phyloP scores from a whole-genome alignment of 2,888 invertebrate species.

The Caenorhabditis becei region DNA sequence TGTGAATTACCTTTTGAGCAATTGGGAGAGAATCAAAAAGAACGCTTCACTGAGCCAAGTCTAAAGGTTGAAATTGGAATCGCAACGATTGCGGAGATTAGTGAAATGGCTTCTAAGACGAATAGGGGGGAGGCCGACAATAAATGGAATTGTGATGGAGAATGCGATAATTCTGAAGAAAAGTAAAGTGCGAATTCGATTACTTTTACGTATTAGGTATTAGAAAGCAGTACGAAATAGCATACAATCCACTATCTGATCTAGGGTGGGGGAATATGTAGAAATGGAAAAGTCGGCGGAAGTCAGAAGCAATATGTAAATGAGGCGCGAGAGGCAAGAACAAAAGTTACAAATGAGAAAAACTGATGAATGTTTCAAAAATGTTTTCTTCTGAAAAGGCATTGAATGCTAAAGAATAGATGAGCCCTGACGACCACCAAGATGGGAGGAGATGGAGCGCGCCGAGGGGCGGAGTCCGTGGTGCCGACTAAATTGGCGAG shows the following conservation, averaged over 20 bases:
- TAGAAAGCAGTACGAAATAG: constrained; percentile 8
- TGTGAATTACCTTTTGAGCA: not conserved
- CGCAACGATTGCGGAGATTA: constrained; percentile 35
- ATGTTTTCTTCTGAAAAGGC: constrained; percentile 39
- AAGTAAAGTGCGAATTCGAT: constrained; percentile 57
- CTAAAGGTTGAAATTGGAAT: constrained; percentile 27
- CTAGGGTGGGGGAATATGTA: not conserved
- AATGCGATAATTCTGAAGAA: constrained; percentile 47
- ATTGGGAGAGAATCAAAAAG: constrained; percentile 19
- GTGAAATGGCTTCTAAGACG: constrained; percentile 44
- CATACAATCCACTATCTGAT: constrained; percentile 43
- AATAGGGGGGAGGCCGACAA: constrained; percentile 22
- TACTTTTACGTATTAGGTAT: constrained; percentile 53
- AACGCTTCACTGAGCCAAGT: constrained; percentile 46
- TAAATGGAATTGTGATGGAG: constrained; percentile 60
- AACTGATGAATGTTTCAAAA: constrained; percentile 53
- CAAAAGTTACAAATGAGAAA: constrained; percentile 25
- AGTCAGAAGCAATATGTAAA: constrained; percentile 40
- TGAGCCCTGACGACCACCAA: constrained; percentile 51
- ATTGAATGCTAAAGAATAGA: constrained; percentile 62
- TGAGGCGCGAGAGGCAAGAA: constrained; percentile 8
- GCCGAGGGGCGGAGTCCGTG: constrained; percentile 44
- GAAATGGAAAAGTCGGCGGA: constrained; percentile 1
- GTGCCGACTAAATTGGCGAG: constrained; percentile 55
- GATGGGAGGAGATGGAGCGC: constrained; percentile 53